Base-by-base conservation (phyloP, 2,113 vertebrate species). In the Macrotus californicus region DNA sequence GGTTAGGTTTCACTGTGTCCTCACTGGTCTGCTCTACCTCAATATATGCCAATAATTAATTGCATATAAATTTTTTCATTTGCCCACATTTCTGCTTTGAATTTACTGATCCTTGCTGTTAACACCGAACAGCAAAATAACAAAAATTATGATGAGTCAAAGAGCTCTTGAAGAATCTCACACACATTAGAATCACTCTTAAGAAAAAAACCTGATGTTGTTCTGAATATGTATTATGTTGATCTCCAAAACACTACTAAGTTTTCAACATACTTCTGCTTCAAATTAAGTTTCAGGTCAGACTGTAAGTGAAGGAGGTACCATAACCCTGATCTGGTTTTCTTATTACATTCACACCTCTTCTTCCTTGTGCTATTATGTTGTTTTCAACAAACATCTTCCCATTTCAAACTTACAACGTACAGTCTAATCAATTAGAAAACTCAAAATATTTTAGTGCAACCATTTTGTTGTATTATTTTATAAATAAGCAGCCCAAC, bases 31-130 rank as follows among this genome's bases (percentile, higher is more conserved):
- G 43, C 1, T 94, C 77, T 54, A 83, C 69, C 75, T 94, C 87
- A 93, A 95, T 93, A 91, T 80, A 94, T 89, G 86, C 48, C 85
- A 92, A 67, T 48, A 89, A 56, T 61, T 87, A 91, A 93, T 46
- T 79, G 54, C 92, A 85, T 18, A 31, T 43, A 72, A 72, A 29
- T 22, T 31, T 85, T 85, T 92, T 85, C 41, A 46, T 50, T 75
- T 70, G 36, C 64, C 64, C 36, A 67, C 2, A 50, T 18, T 92
- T 89, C 56, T 75, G n/a, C 31, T 89, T 64, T 75, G 72, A 89
- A 54, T 43, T 83, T 90, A 52, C 29, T 91, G 59, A 82, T 79
- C 52, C 41, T 80, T 91, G 21, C 50, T 76, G 6, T 89, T 88
- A 95, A 81, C 59, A 83, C 26, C 64, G 9, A 87, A 91, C 18